Conservation (phyloP, 35 echinoderm and acorn worm species). For the Acanthaster planci region DNA sequence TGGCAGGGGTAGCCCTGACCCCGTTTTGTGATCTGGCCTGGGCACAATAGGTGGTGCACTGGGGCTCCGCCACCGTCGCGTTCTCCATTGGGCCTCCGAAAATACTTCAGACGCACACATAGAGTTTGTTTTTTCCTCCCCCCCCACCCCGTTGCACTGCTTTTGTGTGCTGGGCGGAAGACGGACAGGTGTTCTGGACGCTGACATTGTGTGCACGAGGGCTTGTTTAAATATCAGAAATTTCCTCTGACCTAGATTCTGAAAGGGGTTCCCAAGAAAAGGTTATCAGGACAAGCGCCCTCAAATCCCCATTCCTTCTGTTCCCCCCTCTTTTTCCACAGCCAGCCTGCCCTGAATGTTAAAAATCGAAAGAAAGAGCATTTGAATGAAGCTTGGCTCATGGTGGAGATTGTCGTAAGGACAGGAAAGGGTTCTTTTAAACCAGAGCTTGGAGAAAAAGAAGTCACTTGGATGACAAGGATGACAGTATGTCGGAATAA, state of each 20-base stretch:
- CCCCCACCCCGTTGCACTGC: background rate
- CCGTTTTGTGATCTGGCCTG: no score
- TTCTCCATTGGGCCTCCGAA: background rate
- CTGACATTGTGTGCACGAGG: conserved; percentile 5
- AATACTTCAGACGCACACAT: background rate
- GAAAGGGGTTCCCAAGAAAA: conserved; percentile 9
- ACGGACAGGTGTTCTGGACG: conserved; percentile 6
- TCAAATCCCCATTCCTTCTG: background rate
- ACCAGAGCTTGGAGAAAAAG: no score
- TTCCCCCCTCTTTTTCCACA: background rate
- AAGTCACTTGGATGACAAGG: no score
- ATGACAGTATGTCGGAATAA: no score
- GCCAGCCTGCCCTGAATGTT: background rate
- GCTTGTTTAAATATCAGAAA: conserved; percentile 27
- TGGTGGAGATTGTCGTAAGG: no score
- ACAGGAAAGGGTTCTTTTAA: no score
- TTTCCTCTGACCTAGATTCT: conserved; percentile 18
- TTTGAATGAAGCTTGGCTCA: no score
- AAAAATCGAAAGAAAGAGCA: background rate
- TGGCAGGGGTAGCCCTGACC: no score
- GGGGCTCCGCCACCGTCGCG: background rate
- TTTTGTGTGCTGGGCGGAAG: conserved; percentile 18
- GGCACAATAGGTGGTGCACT: no score
- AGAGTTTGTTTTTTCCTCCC: background rate
- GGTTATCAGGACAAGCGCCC: background rate